These are phyloP conservation scores for Cataglyphis albicans DNA, from an alignment of 2,888 invertebrate genomes.

Conservation along the genomic window DNA sequence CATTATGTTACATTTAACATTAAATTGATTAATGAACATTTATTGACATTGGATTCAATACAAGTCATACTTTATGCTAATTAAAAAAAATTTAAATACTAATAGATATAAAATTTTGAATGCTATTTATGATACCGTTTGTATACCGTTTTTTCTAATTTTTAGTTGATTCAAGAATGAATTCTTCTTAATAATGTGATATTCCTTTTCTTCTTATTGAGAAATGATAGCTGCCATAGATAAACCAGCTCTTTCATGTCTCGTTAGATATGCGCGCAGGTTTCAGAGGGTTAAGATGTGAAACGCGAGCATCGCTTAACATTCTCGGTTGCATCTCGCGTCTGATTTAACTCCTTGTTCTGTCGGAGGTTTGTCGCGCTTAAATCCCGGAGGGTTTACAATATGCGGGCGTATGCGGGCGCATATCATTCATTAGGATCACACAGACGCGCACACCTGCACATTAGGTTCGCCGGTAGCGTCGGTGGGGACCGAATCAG, in stretches of 20 bases:
- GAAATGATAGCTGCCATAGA: conserved; percentile 5
- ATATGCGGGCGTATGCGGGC: conserved; percentile 77
- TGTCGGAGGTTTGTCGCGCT: conserved; percentile 35
- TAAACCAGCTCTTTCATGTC: conserved; percentile 35
- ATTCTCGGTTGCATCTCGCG: conserved; percentile 53
- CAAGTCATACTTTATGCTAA: not conserved
- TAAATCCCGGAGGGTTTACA: conserved; percentile 52
- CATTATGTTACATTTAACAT: not conserved
- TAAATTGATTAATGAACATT: not conserved
- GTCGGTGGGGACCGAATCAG: conserved; percentile 69
- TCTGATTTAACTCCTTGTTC: conserved; percentile 53
- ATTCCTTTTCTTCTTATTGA: not conserved
- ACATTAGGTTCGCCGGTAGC: conserved; percentile 65
- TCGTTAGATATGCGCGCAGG: conserved; percentile 20
- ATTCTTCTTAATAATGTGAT: not conserved
- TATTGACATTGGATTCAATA: not conserved
- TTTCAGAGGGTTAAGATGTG: conserved; percentile 28
- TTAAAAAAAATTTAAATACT: not conserved
- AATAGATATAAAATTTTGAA: not conserved
- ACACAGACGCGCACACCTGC: conserved; percentile 60
- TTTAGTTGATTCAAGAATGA: not conserved
- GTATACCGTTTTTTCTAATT: not conserved
- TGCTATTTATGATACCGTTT: not conserved
- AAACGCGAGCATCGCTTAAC: conserved; percentile 49
- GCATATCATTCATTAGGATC: conserved; percentile 85